Evolutionary conservation across 2,797 vertebrate species (phyloP).

Genomic region (Adrianichthys oophorus): DNA sequence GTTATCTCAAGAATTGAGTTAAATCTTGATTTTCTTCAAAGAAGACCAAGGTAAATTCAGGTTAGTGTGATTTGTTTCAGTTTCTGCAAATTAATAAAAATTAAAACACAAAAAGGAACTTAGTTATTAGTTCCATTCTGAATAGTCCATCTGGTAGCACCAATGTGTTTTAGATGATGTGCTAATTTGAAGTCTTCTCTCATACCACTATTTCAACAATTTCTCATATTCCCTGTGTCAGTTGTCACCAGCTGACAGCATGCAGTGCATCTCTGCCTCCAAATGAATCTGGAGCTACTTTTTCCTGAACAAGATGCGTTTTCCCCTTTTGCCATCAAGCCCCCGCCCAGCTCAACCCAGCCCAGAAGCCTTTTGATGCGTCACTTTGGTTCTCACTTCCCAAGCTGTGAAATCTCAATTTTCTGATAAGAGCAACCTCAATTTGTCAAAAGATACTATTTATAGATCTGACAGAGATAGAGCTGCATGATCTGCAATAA

Average conservation of each 20-base stretch:
- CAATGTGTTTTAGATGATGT: constrained; percentile 41
- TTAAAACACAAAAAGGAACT: no score
- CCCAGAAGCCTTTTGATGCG: constrained; percentile 67
- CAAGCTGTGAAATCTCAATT: constrained; percentile 76
- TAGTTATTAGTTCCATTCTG: no score
- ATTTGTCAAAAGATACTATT: constrained; percentile 79
- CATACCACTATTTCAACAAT: constrained; percentile 35
- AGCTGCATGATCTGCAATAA: constrained; percentile 52
- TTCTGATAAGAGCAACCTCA: constrained; percentile 79
- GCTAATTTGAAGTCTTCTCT: constrained; percentile 22
- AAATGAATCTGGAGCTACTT: constrained; percentile 37
- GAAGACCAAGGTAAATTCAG: background rate
- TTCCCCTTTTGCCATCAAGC: constrained; percentile 42
- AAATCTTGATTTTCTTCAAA: constrained; percentile 4
- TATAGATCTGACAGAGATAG: constrained; percentile 74
- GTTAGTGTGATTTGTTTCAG: constrained; percentile 3
- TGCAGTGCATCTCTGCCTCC: constrained; percentile 17
- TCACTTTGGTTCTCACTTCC: constrained; percentile 68
- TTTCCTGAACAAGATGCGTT: constrained; percentile 23
- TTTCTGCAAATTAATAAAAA: constrained; percentile 6
- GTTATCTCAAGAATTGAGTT: background rate
- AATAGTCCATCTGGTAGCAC: constrained; percentile 23
- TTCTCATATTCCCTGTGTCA: constrained; percentile 37
- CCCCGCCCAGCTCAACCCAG: constrained; percentile 32
- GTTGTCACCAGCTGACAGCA: constrained; percentile 36